phyloP scores from a whole-genome alignment of 1,140 invertebrate species.

The Yoshiicerus persimilis region DNA sequence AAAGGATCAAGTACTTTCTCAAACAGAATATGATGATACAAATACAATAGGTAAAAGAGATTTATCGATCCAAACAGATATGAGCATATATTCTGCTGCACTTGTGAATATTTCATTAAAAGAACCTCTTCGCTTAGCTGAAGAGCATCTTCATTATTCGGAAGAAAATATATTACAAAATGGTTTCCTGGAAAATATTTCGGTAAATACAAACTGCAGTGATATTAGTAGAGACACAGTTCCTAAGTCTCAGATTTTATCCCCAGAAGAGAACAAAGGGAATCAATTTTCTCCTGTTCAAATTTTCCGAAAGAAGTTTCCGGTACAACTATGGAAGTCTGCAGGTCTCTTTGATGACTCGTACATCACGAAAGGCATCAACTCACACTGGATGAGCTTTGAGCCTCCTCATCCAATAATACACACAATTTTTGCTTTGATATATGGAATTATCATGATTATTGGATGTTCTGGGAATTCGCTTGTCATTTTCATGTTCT shows the following conservation, averaged over 20 bases:
- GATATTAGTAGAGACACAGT: not conserved
- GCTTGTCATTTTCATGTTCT: conserved; percentile 66
- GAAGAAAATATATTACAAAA: too few relatives aligned
- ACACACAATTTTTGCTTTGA: conserved; percentile 61
- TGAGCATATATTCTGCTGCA: not conserved
- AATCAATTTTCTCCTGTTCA: not conserved
- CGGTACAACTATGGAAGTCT: conserved; percentile 57
- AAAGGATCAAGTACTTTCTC: not conserved
- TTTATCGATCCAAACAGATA: not conserved
- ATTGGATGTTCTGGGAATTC: conserved; percentile 65
- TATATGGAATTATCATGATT: conserved; percentile 64
- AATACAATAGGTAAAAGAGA: not conserved
- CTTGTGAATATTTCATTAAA: not conserved
- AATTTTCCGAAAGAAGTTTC: conserved; percentile 52
- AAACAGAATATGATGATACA: not conserved
- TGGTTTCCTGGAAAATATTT: not conserved
- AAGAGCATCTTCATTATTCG: too few relatives aligned
- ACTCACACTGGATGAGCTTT: conserved; percentile 68
- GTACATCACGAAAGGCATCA: conserved; percentile 60
- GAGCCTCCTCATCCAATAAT: conserved; percentile 58
- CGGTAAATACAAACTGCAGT: not conserved
- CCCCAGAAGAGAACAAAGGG: not conserved
- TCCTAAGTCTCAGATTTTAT: not conserved
- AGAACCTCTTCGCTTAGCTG: too few relatives aligned
- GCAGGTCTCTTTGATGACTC: conserved; percentile 60